Evolutionary conservation across 2,888 invertebrate genomes (phyloP).

Genomic region (Argynnis bischoffii): DNA sequence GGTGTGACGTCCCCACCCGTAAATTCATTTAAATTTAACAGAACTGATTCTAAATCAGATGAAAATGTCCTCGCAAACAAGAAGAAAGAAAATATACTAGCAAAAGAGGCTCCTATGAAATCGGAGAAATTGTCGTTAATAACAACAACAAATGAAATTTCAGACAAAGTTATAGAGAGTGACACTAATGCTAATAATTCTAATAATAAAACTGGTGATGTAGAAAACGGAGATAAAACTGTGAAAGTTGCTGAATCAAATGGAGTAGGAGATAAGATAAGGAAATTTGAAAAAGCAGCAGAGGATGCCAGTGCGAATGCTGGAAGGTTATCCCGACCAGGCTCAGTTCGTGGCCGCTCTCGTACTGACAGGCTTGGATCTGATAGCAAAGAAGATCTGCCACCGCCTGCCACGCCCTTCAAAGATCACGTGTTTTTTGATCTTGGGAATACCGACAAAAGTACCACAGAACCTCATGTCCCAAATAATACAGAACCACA

Average conservation of each 20-base stretch:
- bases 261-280: constrained; percentile 77
- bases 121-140: constrained; percentile 48
- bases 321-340: constrained; percentile 63
- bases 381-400: constrained; percentile 56
- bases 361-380: constrained; percentile 56
- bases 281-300: constrained; percentile 74
- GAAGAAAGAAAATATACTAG: constrained; percentile 50
- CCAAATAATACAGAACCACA: constrained; percentile 41
- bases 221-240: constrained; percentile 34
- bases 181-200: constrained; percentile 31
- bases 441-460: constrained; percentile 45
- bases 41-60: constrained; percentile 42
- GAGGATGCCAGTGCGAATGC: constrained; percentile 61
- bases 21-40: constrained; percentile 43
- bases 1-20: constrained; percentile 35
- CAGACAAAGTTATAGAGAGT: constrained; percentile 33
- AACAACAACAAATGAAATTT: constrained; percentile 38
- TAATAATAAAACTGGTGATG: constrained; percentile 32
- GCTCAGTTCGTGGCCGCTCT: constrained; percentile 61
- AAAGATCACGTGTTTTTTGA: constrained; percentile 63
- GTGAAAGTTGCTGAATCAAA: constrained; percentile 59
- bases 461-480: constrained; percentile 27
- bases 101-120: constrained; percentile 50
- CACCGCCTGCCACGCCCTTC: constrained; percentile 66
- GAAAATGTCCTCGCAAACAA: constrained; percentile 41